These are phyloP conservation scores for Neuroterus valhalla DNA, from an alignment of 1,140 invertebrate species.

Conservation along the genomic window DNA sequence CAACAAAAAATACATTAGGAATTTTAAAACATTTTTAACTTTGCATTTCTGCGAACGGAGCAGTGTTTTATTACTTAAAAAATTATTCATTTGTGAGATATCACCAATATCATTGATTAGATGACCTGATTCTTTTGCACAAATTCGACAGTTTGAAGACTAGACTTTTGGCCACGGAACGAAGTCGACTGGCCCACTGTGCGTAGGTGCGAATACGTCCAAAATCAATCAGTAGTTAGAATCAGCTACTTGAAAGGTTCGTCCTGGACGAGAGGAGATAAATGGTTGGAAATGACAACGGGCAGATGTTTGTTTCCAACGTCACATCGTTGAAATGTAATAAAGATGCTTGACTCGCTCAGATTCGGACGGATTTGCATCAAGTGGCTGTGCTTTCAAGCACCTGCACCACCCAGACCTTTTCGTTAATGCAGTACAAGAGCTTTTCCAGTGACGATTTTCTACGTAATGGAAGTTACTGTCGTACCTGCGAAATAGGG, in stretches of 20 bases:
- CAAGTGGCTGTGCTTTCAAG: conserved; percentile 24
- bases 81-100: too few species aligned
- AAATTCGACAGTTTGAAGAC: too few species aligned
- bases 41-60: too few species aligned
- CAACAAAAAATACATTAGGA: too few species aligned
- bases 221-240: background rate
- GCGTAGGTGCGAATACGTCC: background rate
- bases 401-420: conserved; percentile 3
- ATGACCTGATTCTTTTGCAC: too few species aligned
- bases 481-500: conserved; percentile 8
- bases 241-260: background rate
- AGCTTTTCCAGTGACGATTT: conserved; percentile 16
- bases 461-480: conserved; percentile 23
- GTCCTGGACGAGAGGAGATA: background rate
- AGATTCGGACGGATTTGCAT: conserved; percentile 25
- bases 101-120: too few species aligned
- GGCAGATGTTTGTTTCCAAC: conserved; percentile 3
- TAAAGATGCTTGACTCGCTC: conserved; percentile 3
- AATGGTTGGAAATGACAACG: background rate
- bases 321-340: conserved; percentile 2
- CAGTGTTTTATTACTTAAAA: too few species aligned
- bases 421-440: conserved; percentile 17
- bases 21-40: too few species aligned
- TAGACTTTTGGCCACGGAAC: too few species aligned
- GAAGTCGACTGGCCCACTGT: too few species aligned